Conservation (phyloP, 2,797 vertebrate species). For the Lutra lutra region DNA sequence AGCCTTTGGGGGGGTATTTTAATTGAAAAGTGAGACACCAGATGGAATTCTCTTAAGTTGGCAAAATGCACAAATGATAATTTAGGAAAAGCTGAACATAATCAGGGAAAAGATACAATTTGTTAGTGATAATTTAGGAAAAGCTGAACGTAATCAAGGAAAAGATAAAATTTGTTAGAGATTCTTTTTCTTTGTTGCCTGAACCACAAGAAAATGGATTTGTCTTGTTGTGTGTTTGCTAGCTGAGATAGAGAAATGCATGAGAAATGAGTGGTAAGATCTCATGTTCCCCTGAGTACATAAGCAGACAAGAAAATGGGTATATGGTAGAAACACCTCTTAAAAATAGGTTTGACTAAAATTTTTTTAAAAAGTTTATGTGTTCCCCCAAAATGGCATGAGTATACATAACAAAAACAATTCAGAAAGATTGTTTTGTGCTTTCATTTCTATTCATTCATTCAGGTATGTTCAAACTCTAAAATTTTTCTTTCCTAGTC, state of each 20-base stretch:
- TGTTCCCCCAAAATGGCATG: background rate
- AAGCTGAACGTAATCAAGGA: background rate
- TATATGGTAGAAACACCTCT: background rate
- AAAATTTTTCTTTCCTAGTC: background rate
- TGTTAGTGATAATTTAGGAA: background rate
- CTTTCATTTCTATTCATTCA: background rate
- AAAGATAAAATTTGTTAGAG: background rate
- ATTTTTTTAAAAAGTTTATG: background rate
- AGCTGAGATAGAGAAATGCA: background rate
- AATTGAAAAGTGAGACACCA: background rate
- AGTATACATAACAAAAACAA: background rate
- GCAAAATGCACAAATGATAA: background rate
- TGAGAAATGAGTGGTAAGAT: background rate
- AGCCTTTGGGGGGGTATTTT: background rate
- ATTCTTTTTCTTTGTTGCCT: background rate
- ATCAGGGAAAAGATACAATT: background rate
- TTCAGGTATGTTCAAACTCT: background rate
- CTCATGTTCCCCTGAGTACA: background rate
- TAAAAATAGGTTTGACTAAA: background rate
- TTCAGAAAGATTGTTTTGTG: background rate
- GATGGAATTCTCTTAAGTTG: background rate
- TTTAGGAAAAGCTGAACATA: background rate
- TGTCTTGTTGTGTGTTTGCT: background rate
- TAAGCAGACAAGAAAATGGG: background rate
- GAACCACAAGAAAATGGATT: background rate